Evolutionary conservation across 2,888 invertebrate genomes (phyloP), one percentile per base, ranked within the genome.

Genomic region (Dichetophora obliterata): DNA sequence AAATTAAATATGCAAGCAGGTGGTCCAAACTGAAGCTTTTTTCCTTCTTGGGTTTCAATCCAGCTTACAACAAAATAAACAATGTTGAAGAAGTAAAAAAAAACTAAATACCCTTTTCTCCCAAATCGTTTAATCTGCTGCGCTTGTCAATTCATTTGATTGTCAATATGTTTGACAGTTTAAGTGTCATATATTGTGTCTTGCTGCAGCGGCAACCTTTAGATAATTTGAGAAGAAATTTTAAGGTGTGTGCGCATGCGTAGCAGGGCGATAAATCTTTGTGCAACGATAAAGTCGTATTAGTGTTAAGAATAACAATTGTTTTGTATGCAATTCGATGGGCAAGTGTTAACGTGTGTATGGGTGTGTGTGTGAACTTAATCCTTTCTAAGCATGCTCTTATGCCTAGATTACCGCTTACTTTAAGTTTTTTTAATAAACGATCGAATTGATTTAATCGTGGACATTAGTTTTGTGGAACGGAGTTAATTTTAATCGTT

Each of bases 111-210:
- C 43, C 6, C 14, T 43, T 43, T 43, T 43, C 6, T 11, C 14
- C 43, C 43, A 24, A 59, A 27, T 27, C 59, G 5, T 57, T 54
- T 54, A 70, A 70, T 54, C 70, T 27, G 34, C 22, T 24, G 19
- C 27, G 54, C 14, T 54, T 70, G 70, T 70, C 70, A 70, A 78
- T 78, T 77, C 70, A 78, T 76, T 77, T 78, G 80, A 81, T 78
- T 82, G 79, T 82, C 80, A 81, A 81, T 80, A 80, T 79, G 75
- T 77, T 81, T 81, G 82, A 81, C 80, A 80, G 75, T 80, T 80
- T 80, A 72, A 81, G 77, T 81, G 79, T 78, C 79, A 77, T 76
- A 80, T 8, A 24, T 63, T 63, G 34, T 63, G 16, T 63, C 8
- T 63, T 8, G 16, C 34, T 63, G 6, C 43, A 11, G 43, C 43